Base-by-base conservation (phyloP, 2,888 invertebrate species). In the Smittia sp. region DNA sequence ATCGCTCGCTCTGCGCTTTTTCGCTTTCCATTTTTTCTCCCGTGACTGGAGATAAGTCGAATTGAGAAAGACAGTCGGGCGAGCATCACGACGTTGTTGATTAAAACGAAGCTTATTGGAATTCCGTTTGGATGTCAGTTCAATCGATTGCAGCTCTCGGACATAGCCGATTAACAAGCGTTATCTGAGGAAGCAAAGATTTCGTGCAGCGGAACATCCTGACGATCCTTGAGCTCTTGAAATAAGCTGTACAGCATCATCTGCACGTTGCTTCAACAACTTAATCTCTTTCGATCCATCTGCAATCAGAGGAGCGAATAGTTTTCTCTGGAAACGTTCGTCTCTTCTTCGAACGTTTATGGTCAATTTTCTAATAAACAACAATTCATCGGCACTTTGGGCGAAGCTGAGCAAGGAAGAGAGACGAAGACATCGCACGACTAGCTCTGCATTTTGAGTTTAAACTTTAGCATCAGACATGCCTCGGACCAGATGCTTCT, bases 241-340 rank as follows among this genome's bases (percentile, higher is more conserved):
- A 68, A 46, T 68, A 46, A 66, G 41, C 68, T 46, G 46, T 39
- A 68, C 24, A 41, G 25, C 13, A 68, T 20, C 46, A 68, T 22
- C 66, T 24, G 68, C 68, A 68, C 46, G 68, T 68, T 52, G 27
- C 11, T 15, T 41, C 25, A 68, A 52, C 68, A 68, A 22, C 46
- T 68, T 68, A 46, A 68, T 68, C 46, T 41, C 22, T 38, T 66
- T 20, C 66, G 20, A 66, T 32, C 11, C 32, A 39, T 39, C 52
- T 46, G 18, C 18, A 46, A 13, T 15, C n/a, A 46, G 15, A 46
- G 15, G 4, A 46, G 52, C 52, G 18, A 46, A 46, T 6, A 32
- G 9, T 6, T 32, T 32, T 3, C 32, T 32, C 9, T 9, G 52
- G 52, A 46, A 46, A 46, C n/a, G 52, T 46, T 46, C n/a, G n/a